Percentiles rank a stretch among this genome's conserved stretches.
phyloP scores from a whole-genome alignment of 2,113 vertebrate genomes.

The Lepisosteus osseus region DNA sequence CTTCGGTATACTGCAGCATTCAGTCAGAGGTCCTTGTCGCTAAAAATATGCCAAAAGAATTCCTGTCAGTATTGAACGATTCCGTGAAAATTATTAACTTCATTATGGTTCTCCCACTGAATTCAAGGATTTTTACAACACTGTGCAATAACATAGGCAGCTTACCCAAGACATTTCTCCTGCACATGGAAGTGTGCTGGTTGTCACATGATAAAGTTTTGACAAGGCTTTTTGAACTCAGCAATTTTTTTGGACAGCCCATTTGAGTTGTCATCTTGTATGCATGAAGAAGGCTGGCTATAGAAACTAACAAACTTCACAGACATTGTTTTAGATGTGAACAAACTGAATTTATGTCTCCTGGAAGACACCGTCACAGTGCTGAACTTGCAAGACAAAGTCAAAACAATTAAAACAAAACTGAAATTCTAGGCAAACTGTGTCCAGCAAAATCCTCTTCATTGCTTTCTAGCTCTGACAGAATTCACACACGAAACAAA shows the following conservation, averaged over 20 bases:
- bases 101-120: constrained; percentile 47
- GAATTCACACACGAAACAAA: constrained; percentile 21
- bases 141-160: constrained; percentile 53
- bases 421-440: too few relatives aligned
- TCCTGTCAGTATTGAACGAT: constrained; percentile 47
- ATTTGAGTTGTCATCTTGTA: constrained; percentile 39
- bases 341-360: constrained; percentile 42
- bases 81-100: constrained; percentile 48
- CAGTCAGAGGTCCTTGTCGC: constrained; percentile 45
- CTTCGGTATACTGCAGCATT: constrained; percentile 43
- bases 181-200: constrained; percentile 33
- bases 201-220: constrained; percentile 41
- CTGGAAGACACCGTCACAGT: constrained; percentile 40
- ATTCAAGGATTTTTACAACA: constrained; percentile 46
- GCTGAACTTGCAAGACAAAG: constrained; percentile 34
- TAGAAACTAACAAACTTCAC: constrained; percentile 50
- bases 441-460: too few relatives aligned
- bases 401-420: too few relatives aligned
- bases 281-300: constrained; percentile 44
- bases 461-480: too few relatives aligned
- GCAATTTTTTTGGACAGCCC: constrained; percentile 43
- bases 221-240: constrained; percentile 49
- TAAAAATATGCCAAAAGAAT: constrained; percentile 43
- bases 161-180: constrained; percentile 46
- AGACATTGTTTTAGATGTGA: constrained; percentile 52